Base-by-base conservation (phyloP, 2,113 vertebrate genomes). In the Australoheros scitulus region DNA sequence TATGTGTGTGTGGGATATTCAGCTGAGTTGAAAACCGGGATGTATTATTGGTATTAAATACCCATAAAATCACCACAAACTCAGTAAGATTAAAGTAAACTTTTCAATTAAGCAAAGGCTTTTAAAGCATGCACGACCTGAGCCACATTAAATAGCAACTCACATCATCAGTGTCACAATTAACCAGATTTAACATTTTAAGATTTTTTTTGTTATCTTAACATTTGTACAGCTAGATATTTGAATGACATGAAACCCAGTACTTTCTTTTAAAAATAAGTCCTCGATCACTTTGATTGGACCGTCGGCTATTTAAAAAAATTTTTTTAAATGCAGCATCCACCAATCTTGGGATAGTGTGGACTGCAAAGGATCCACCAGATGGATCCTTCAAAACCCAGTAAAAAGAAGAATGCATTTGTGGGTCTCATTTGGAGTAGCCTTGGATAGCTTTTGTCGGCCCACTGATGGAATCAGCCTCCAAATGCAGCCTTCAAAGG, bases 141-240 rank as follows among this genome's bases (percentile, higher is more conserved):
- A 68, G 43, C 38, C 24, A 22, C 22, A 43, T 26, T 38, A 17
- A 43, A 38, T 65, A 65, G 0, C n/a, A 65, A 65, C 63, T 65
- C 1, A 2, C n/a, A 43, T 24, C 10, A 24, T 0, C 38, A 65
- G 43, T 65, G 43, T 13, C n/a, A 29, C 29, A 3, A 26, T 26
- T 26, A 26, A 26, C 26, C 26, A 26, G 26, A 26, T 3, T 10
- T 65, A 65, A 43, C 38, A 2, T 22, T 8, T 63, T n/a, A 1
- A 11, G 1, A 11, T 22, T 63, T 34, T 63, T 38, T n/a, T 26
- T 26, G 61, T 63, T 63, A 63, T 63, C 13, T 38, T 34, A 63
- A 43, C 36, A 65, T 65, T 65, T 65, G 14, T 43, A 43, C n/a
- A 15, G 13, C 13, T 65, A n/a, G 38, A 47, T 65, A 65, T 26